Evolutionary conservation across 2,113 vertebrate genomes (phyloP).

Genomic region (Heterotis niloticus): DNA sequence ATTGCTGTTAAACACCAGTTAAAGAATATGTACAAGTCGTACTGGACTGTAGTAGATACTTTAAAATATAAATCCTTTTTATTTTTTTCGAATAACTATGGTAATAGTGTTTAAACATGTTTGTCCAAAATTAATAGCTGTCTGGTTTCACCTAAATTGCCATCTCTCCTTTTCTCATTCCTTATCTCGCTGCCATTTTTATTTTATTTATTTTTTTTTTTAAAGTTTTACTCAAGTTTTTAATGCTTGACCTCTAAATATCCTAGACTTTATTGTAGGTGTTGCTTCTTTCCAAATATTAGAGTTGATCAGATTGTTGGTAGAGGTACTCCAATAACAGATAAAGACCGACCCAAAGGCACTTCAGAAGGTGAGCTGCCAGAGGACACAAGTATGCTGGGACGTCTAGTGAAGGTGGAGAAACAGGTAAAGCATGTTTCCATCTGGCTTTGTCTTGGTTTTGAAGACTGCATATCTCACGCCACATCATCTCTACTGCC

Average conservation of each 20-base stretch:
- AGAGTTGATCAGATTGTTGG: constrained; percentile 99
- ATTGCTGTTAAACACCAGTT: too few relatives aligned
- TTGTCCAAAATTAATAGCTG: too few relatives aligned
- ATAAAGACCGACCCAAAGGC: constrained; percentile 91
- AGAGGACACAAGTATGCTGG: constrained; percentile 98
- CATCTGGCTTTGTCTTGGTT: background rate
- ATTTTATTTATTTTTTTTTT: background rate
- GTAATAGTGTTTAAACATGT: too few relatives aligned
- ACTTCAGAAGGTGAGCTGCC: constrained; percentile 74
- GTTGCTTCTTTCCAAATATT: constrained; percentile 36
- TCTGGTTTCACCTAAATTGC: too few relatives aligned
- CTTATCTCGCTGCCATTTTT: too few relatives aligned
- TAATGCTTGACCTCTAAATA: background rate
- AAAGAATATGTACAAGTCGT: too few relatives aligned
- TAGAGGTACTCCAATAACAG: constrained; percentile 79
- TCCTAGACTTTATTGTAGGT: constrained; percentile 29
- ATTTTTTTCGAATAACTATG: too few relatives aligned
- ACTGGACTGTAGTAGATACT: too few relatives aligned
- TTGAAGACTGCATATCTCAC: background rate
- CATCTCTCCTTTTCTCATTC: too few relatives aligned
- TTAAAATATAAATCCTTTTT: too few relatives aligned
- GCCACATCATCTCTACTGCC: background rate
- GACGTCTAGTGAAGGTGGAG: constrained; percentile 90
- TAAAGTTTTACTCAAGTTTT: background rate
- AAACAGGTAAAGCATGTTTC: constrained; percentile 75